Percentiles rank a stretch among this genome's conserved stretches.
These are phyloP conservation scores for Campylomormyrus tamandua DNA, from an alignment of 2,113 vertebrate genomes.

Conservation along the genomic window DNA sequence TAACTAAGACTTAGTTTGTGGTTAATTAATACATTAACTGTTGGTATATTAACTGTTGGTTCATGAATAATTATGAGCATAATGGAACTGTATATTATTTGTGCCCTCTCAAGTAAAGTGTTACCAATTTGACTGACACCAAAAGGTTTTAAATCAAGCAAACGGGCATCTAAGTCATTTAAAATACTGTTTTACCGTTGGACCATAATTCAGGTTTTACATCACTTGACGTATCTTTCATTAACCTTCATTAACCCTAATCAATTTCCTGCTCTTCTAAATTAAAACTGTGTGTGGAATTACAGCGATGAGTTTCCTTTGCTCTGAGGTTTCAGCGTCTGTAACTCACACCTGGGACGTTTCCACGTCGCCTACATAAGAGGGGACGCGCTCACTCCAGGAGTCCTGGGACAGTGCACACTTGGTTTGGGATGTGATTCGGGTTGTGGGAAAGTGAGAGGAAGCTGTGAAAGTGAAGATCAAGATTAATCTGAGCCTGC, in stretches of 20 bases:
- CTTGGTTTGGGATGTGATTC: background rate
- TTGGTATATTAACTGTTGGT: background rate
- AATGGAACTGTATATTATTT: background rate
- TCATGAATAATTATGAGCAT: background rate
- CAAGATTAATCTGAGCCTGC: constrained; percentile 58
- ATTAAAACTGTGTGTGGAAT: background rate
- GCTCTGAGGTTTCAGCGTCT: background rate
- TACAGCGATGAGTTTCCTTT: background rate
- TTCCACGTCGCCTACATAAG: background rate
- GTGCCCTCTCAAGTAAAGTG: background rate
- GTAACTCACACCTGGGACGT: background rate
- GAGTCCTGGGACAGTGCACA: constrained; percentile 1
- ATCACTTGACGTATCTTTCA: background rate
- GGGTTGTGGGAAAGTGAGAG: constrained; percentile 20
- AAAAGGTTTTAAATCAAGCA: background rate
- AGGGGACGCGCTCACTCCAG: background rate
- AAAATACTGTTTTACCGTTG: background rate
- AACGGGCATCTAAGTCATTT: background rate
- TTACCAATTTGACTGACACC: background rate
- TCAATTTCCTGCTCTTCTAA: background rate
- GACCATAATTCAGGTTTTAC: background rate
- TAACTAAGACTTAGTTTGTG: background rate
- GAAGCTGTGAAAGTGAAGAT: constrained; percentile 44
- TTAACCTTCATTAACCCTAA: constrained; percentile 8
- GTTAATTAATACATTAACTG: background rate